Conservation (phyloP, 2,113 vertebrate genomes). For the Heloderma charlesbogerti region DNA sequence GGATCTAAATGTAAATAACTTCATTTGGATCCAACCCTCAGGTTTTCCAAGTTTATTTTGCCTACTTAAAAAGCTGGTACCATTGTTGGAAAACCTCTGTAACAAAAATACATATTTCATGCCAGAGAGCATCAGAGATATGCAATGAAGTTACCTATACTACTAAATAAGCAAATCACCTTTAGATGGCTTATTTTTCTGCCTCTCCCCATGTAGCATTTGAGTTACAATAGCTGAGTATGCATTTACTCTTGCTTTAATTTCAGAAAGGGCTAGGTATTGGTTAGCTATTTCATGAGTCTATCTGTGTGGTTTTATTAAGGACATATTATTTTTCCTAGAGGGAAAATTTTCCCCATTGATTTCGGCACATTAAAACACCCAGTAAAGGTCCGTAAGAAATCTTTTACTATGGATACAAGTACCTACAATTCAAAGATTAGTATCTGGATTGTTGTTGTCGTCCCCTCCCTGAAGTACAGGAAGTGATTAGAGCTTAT, state of each 20-base stretch:
- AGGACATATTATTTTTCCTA: slow-evolving; percentile 35
- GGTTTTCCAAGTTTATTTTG: background rate
- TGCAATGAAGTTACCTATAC: background rate
- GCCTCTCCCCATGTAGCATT: background rate
- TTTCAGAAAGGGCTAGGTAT: background rate
- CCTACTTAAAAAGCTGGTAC: background rate
- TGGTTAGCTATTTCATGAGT: slow-evolving; percentile 32
- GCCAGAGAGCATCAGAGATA: background rate
- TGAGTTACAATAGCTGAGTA: background rate
- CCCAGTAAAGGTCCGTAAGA: slow-evolving; percentile 45
- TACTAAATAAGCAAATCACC: background rate
- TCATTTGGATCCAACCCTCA: background rate
- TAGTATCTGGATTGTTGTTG: slow-evolving; percentile 34
- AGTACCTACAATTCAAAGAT: slow-evolving; percentile 39
- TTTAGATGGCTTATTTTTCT: background rate
- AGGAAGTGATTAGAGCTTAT: slow-evolving; percentile 46
- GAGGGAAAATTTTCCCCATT: slow-evolving; percentile 30
- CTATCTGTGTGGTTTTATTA: slow-evolving; percentile 15
- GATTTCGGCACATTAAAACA: slow-evolving; percentile 36
- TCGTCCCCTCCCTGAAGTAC: slow-evolving; percentile 25
- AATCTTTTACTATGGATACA: slow-evolving; percentile 40
- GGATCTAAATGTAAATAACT: too few species aligned
- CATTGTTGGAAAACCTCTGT: background rate
- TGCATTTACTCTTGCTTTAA: slow-evolving; percentile 21
- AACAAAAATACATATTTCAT: background rate